phyloP scores from a whole-genome alignment of 2,888 invertebrate genomes.

The Trissoscelio sp. region DNA sequence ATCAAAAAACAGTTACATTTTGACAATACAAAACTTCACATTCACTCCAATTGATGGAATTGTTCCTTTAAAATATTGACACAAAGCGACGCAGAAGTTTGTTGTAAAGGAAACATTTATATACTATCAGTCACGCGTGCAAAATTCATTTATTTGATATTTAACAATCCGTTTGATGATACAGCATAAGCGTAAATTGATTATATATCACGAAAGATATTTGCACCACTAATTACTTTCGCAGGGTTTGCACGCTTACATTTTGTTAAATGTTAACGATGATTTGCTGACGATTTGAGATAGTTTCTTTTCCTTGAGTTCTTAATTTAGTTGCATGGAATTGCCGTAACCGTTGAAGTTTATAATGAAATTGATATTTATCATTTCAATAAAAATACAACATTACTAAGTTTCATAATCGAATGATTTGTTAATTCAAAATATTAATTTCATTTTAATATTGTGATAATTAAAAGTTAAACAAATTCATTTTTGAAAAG shows the following conservation, averaged over 20 bases:
- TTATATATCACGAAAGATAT: conserved; percentile 43
- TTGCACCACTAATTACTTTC: conserved; percentile 52
- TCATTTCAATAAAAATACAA: too few species aligned
- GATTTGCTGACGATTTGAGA: conserved; percentile 16
- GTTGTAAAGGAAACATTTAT: conserved; percentile 45
- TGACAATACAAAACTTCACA: conserved; percentile 48
- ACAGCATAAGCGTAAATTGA: conserved; percentile 43
- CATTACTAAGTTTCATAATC: too few species aligned
- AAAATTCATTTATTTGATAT: conserved; percentile 45
- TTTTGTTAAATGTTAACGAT: conserved; percentile 44
- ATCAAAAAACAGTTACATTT: conserved; percentile 37
- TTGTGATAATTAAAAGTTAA: neutral
- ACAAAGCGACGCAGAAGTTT: conserved; percentile 28
- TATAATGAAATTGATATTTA: too few species aligned
- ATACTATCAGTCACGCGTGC: conserved; percentile 63
- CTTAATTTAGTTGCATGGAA: conserved; percentile 15
- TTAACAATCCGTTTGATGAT: conserved; percentile 30
- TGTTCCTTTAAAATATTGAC: conserved; percentile 36
- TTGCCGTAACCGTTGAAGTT: too few species aligned
- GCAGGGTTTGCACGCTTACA: conserved; percentile 39
- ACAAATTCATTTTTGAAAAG: too few species aligned
- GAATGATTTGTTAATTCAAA: too few species aligned
- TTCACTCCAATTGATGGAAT: conserved; percentile 33
- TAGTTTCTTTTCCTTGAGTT: neutral
- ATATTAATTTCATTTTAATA: too few species aligned